A percentile compares a stretch with the other conserved stretches of the same genome.
Evolutionary conservation across 1,140 invertebrate species (phyloP).

Genomic region (Elysia chlorotica): DNA sequence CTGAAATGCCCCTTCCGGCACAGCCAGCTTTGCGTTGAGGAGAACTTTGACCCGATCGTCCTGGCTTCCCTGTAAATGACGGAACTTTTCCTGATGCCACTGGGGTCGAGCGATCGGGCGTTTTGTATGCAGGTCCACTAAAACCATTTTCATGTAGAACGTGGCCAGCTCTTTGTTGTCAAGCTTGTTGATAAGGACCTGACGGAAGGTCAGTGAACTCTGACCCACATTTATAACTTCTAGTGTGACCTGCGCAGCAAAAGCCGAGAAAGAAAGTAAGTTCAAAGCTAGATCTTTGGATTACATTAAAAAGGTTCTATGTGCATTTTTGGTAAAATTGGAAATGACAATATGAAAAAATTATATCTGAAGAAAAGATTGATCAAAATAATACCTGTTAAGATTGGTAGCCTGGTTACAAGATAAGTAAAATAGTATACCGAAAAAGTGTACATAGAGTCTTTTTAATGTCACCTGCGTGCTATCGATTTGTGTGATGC

Average conservation of each 20-base stretch:
- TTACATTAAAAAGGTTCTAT: no score
- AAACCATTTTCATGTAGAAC: conserved; percentile 18
- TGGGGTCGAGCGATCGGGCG: neutral
- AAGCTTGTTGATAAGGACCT: conserved; percentile 12
- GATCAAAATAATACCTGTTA: no score
- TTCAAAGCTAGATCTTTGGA: no score
- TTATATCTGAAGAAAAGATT: no score
- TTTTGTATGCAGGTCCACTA: conserved; percentile 6
- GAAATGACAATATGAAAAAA: no score
- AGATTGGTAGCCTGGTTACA: no score
- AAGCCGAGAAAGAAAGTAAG: neutral
- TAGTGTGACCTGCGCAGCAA: neutral
- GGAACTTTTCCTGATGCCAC: conserved; percentile 13
- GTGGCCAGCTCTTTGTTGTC: conserved; percentile 19
- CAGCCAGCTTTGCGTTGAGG: neutral
- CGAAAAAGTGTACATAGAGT: no score
- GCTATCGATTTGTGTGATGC: no score
- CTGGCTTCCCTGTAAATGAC: neutral
- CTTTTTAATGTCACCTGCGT: no score
- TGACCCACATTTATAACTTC: conserved; percentile 16
- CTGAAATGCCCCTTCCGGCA: neutral
- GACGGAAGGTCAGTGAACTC: conserved; percentile 6
- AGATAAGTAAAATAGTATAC: no score
- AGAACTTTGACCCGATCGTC: neutral
- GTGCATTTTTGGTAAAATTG: no score